phyloP scores from a whole-genome alignment of 2,888 invertebrate species.

The Pyralis farinalis region DNA sequence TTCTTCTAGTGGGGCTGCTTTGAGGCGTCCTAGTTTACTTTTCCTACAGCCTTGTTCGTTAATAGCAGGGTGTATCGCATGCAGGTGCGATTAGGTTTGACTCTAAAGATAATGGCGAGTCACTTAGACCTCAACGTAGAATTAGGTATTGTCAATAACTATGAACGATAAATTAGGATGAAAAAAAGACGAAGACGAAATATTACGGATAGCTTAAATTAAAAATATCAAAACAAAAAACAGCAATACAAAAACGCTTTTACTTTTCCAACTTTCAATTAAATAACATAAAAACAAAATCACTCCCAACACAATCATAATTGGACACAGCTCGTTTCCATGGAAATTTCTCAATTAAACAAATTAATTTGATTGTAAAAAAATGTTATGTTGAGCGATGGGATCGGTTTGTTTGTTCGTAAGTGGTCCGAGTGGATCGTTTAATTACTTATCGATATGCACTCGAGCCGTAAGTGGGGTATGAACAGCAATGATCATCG shows the following conservation, averaged over 20 bases:
- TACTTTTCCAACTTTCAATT: conserved; percentile 5
- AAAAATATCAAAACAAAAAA: neutral
- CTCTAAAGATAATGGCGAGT: too few species aligned
- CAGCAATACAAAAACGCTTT: neutral
- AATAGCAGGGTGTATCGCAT: too few species aligned
- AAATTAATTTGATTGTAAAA: conserved; percentile 10
- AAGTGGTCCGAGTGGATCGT: conserved; percentile 38
- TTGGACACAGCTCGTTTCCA: conserved; percentile 8
- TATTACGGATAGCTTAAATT: too few species aligned
- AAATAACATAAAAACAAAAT: neutral
- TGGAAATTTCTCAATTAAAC: conserved; percentile 9
- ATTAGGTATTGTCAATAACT: too few species aligned
- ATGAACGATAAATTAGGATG: too few species aligned
- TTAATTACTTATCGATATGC: conserved; percentile 48
- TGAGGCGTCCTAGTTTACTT: too few species aligned
- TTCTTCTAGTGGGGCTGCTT: too few species aligned
- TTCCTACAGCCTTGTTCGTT: too few species aligned
- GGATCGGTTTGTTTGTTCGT: conserved; percentile 33
- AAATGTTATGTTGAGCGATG: conserved; percentile 22
- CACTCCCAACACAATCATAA: conserved; percentile 9
- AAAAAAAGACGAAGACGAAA: too few species aligned
- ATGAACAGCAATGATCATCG: conserved; percentile 25
- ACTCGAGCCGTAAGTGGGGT: conserved; percentile 29
- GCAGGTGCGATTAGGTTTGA: too few species aligned
- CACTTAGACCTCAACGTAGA: too few species aligned